Base-by-base conservation (phyloP, 2,888 invertebrate genomes). In the Clusia tigrina region DNA sequence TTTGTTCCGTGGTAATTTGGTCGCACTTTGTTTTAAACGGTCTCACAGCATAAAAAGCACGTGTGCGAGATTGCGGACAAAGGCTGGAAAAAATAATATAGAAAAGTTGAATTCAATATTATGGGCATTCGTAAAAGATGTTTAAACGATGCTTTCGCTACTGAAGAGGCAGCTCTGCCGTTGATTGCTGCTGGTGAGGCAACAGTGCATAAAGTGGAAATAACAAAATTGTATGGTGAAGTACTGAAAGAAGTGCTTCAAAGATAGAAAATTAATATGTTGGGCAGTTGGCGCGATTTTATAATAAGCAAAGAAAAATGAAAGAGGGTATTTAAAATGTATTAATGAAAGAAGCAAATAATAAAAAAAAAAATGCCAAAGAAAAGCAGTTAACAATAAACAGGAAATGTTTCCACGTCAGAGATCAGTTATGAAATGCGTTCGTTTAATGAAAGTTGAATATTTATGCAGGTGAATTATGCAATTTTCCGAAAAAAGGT, bases 171-270 rank as follows among this genome's bases (percentile, higher is more conserved):
- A n/a, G n/a, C n/a, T n/a, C 51, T 20, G 12, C 51, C 20, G 22
- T 51, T 51, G 9, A 51, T 15, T 24, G 37, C n/a, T 26, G 48
- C 10, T 15, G 32, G 12, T 23, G 17, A 58, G 26, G 70, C 70
- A 70, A 62, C 67, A 67, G 70, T 62, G 70, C 70, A 70, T 70
- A 67, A 70, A 67, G 67, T 70, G 69, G 64, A 69, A 69, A 70
- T 26, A n/a, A 54, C 32, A 25, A 52, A 61, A 55, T 55, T 23
- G 51, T 23, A 55, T 48, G 46, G 46, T 23, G 24, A 48, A 22
- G 18, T 56, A 23, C 52, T 32, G 18, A 17, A 46, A 17, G 46
- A 15, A 9, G 9, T 12, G 6, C 24, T 15, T 23, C 12, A n/a
- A n/a, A n/a, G n/a, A n/a, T 17, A 53, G 52, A 18, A 54, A 54